phyloP scores from a whole-genome alignment of 1,140 invertebrate species.

The Papilio aristodemus region DNA sequence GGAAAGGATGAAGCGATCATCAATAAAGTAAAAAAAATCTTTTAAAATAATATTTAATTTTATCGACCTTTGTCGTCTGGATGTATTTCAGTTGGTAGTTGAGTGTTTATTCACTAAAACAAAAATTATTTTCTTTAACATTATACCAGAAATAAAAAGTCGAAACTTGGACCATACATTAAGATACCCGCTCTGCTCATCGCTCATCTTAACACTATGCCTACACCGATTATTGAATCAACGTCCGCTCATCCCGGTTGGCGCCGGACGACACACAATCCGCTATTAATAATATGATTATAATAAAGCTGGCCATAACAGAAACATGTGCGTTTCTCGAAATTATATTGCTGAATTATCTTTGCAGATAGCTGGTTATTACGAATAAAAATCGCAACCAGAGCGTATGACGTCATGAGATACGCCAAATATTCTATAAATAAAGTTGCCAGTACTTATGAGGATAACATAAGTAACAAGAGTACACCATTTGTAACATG shows the following conservation, averaged over 20 bases:
- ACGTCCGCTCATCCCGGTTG: constrained; percentile 37
- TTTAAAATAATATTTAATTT: no score
- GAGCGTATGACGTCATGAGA: constrained; percentile 9
- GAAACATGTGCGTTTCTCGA: constrained; percentile 20
- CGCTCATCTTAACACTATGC: constrained; percentile 20
- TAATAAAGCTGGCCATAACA: background rate
- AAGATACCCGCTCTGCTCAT: background rate
- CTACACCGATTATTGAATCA: constrained; percentile 23
- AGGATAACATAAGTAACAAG: no score
- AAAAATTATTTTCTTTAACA: no score
- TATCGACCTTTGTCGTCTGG: no score
- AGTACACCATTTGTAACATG: no score
- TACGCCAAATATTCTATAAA: no score
- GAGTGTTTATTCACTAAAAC: no score
- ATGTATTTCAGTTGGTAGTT: no score
- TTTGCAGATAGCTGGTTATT: constrained; percentile 2
- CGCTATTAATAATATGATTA: constrained; percentile 27
- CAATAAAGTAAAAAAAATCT: no score
- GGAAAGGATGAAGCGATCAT: background rate
- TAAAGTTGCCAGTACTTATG: background rate
- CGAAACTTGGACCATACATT: background rate
- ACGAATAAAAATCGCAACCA: constrained; percentile 14
- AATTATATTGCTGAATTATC: constrained; percentile 16
- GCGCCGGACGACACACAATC: constrained; percentile 33
- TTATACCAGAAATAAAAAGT: background rate